phyloP scores from a whole-genome alignment of 1,140 invertebrate genomes.

The Drosophila rufa region DNA sequence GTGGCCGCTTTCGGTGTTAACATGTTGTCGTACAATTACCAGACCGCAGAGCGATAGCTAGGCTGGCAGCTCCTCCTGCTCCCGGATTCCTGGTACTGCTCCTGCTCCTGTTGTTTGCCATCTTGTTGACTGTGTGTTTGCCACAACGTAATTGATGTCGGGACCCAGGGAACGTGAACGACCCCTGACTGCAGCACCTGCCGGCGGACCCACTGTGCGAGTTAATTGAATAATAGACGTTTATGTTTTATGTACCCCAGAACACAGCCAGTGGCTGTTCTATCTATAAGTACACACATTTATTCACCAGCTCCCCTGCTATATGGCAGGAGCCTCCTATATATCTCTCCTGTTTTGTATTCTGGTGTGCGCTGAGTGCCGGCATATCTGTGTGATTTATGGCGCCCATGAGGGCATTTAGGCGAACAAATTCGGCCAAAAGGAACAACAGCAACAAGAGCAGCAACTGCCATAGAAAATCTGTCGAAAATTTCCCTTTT shows the following conservation, averaged over 20 bases:
- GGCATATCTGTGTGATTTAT: slow-evolving; percentile 58
- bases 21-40: slow-evolving; percentile 79
- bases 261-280: slow-evolving; percentile 11
- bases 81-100: neutral
- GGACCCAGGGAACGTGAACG: slow-evolving; percentile 25
- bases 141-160: slow-evolving; percentile 61
- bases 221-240: slow-evolving; percentile 81
- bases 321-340: neutral
- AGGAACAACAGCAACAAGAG: neutral
- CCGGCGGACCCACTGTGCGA: slow-evolving; percentile 51
- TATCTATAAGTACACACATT: slow-evolving; percentile 41
- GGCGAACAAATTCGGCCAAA: slow-evolving; percentile 37
- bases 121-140: slow-evolving; percentile 65
- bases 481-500: slow-evolving; percentile 28
- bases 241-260: slow-evolving; percentile 74
- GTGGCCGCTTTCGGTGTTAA: slow-evolving; percentile 70
- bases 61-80: neutral
- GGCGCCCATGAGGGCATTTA: slow-evolving; percentile 54
- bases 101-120: slow-evolving; percentile 39
- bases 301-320: slow-evolving; percentile 5
- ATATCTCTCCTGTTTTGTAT: slow-evolving; percentile 16
- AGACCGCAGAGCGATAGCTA: slow-evolving; percentile 54
- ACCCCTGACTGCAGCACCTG: slow-evolving; percentile 53
- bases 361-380: slow-evolving; percentile 1
- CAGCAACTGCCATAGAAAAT: slow-evolving; percentile 33